Base-by-base conservation (phyloP, 1,140 invertebrate species). In the Danaus plexippus region DNA sequence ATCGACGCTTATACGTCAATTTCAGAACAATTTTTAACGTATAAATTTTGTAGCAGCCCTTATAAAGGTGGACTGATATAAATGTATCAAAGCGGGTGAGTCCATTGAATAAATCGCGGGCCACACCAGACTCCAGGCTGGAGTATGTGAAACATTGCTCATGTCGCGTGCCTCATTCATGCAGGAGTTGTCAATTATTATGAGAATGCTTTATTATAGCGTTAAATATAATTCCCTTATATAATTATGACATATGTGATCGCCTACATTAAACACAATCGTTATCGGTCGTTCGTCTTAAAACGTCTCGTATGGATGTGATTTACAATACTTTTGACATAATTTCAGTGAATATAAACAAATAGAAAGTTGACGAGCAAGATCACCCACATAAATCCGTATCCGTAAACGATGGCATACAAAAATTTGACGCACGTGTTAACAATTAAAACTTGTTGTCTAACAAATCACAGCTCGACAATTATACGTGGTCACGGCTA, bases 401-500 rank as follows among this genome's bases (percentile, higher is more conserved):
- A 57, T 57, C 59, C 47, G 46, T 61, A 66, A 66, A 66, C 51
- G 61, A 72, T 57, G 64, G 58, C 55, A 59, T 57, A 72, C 63
- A 72, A 67, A 60, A 67, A 67, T 63, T 65, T 56, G 61, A 82
- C 74, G 76, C 79, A 81, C 81, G 80, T 82, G 80, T 76, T 75
- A 74, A 82, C 74, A 86, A 83, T 86, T 83, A 80, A 83, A 80
- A 69, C 48, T 64, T 58, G 48, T 71, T 69, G 70, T 69, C 73
- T 62, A 75, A 80, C 74, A 76, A 81, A 81, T 74, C 72, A 83
- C 68, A 62, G 59, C 47, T 69, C 63, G 74, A 73, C 76, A 77
- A 86, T 86, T 82, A 83, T 71, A 68, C 54, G 43, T 67, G 62
- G 74, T 81, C 77, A 86, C 69, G 80, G 77, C 61, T 64, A 77